These are phyloP conservation scores for Tenebrio molitor DNA, from an alignment of 1,140 invertebrate genomes.

Conservation along the genomic window DNA sequence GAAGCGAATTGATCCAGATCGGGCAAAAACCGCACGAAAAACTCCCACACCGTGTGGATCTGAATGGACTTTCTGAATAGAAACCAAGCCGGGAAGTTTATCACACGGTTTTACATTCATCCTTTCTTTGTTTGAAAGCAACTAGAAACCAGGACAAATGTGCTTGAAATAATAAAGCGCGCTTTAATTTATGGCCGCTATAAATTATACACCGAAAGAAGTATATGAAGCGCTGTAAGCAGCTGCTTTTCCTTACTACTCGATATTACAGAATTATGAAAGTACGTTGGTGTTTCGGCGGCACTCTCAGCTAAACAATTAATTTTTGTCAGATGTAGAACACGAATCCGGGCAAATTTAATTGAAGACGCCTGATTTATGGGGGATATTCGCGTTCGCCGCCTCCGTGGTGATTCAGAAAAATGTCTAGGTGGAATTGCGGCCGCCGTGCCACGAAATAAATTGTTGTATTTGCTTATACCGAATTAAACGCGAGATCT, in stretches of 20 bases:
- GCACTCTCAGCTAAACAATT: conserved; percentile 9
- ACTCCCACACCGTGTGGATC: neutral
- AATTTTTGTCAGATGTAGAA: conserved; percentile 17
- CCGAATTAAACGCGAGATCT: too few relatives aligned
- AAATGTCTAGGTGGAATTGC: neutral
- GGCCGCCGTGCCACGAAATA: too few relatives aligned
- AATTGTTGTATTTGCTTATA: too few relatives aligned
- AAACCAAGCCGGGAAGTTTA: conserved; percentile 16
- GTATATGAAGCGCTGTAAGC: conserved; percentile 46
- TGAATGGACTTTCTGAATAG: conserved; percentile 5
- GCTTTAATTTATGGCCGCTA: conserved; percentile 53
- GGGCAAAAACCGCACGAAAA: neutral
- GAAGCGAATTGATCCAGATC: neutral
- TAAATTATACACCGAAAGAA: conserved; percentile 49
- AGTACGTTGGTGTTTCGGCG: conserved; percentile 3
- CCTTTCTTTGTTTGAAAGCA: conserved; percentile 42
- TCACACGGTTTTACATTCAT: conserved; percentile 38
- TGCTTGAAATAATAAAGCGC: conserved; percentile 46
- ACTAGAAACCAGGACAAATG: conserved; percentile 44
- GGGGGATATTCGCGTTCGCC: neutral
- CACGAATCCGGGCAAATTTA: conserved; percentile 2
- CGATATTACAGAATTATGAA: conserved; percentile 20
- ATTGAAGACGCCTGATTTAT: neutral
- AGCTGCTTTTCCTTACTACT: conserved; percentile 51
- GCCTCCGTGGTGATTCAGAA: neutral